Percentiles rank a stretch among this genome's conserved stretches.
phyloP scores from a whole-genome alignment of 2,797 vertebrate genomes.

The Alca torda region DNA sequence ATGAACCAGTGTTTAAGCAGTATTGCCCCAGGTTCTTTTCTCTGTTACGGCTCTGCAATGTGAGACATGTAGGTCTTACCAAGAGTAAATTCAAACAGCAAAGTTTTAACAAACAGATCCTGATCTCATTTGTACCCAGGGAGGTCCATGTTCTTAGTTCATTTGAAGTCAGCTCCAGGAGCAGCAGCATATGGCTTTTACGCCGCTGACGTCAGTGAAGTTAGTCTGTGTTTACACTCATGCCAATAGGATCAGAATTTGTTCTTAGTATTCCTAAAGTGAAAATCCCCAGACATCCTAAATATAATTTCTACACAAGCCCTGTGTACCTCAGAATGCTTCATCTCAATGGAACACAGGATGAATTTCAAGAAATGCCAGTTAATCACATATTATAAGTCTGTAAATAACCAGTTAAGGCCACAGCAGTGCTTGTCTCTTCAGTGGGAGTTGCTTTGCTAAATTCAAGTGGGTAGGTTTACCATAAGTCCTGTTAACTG shows the following conservation, averaged over 20 bases:
- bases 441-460: background rate
- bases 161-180: constrained; percentile 8
- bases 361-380: background rate
- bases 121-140: background rate
- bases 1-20: background rate
- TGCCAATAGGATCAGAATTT: background rate
- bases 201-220: background rate
- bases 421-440: background rate
- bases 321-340: background rate
- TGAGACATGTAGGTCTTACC: background rate
- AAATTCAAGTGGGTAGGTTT: background rate
- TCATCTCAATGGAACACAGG: background rate
- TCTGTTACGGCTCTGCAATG: background rate
- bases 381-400: background rate
- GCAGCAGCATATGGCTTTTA: background rate
- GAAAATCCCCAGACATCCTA: background rate
- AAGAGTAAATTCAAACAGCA: background rate
- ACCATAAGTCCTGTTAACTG: background rate
- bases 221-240: background rate
- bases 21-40: background rate
- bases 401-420: background rate
- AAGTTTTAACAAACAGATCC: background rate
- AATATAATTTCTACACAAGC: background rate
- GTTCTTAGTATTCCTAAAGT: background rate
- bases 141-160: background rate